Evolutionary conservation across 2,888 invertebrate genomes (phyloP).

Genomic region (Drosophila formosana): DNA sequence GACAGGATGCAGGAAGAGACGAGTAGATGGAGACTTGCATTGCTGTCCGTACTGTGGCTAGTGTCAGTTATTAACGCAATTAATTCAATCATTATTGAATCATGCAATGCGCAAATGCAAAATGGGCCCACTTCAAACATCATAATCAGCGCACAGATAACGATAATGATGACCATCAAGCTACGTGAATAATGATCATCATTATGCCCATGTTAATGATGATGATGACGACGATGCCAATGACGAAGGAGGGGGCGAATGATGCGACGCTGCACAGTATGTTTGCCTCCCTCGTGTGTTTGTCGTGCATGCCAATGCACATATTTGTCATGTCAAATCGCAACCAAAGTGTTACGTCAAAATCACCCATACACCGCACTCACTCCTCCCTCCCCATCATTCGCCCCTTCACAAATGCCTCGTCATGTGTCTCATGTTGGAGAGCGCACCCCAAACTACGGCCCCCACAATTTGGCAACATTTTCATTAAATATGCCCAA

Average conservation of each 20-base stretch:
- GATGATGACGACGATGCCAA: conserved; percentile 21
- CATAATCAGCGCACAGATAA: conserved; percentile 65
- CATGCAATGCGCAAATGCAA: conserved; percentile 82
- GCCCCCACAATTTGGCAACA: conserved; percentile 70
- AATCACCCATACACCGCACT: conserved; percentile 55
- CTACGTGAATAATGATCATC: conserved; percentile 29
- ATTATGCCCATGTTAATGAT: conserved; percentile 32
- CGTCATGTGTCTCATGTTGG: neutral
- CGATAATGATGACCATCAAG: conserved; percentile 50
- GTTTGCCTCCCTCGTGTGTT: conserved; percentile 49
- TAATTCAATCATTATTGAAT: conserved; percentile 85
- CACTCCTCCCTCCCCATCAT: neutral
- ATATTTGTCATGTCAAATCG: conserved; percentile 82
- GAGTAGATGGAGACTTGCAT: conserved; percentile 5
- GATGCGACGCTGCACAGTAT: conserved; percentile 22
- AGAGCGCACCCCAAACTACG: conserved; percentile 8
- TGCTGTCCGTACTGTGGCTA: conserved; percentile 50
- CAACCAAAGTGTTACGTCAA: conserved; percentile 82
- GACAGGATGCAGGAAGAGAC: conserved; percentile 21
- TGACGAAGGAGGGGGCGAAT: conserved; percentile 23
- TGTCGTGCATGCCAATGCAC: conserved; percentile 76
- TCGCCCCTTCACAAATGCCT: neutral
- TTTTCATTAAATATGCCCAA: conserved; percentile 84
- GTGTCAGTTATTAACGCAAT: conserved; percentile 86
- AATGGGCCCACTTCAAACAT: conserved; percentile 67